Evolutionary conservation across 2,888 invertebrate genomes (phyloP), one percentile per base, ranked within the genome.

Genomic region (Xanthostigma xanthostigma): DNA sequence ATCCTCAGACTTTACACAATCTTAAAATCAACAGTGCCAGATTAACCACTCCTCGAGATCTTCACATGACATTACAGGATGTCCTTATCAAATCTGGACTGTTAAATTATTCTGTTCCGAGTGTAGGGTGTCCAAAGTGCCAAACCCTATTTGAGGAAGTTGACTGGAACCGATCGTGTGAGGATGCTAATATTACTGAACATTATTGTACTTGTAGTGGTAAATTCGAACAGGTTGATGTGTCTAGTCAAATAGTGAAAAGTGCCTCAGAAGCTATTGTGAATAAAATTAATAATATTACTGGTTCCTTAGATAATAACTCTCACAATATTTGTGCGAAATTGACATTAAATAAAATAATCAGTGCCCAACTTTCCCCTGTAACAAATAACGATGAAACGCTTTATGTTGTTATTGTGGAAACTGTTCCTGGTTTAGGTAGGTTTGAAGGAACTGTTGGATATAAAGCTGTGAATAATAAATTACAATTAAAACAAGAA

Each of bases 131-230:
- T 59, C 71, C 76, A 0, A 73, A 68, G 3, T 86, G 87, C 58
- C 74, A 73, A 50, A 80, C 79, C 48, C 58, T 87, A 46, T 76
- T 88, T 46, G 61, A 67, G 38, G 68, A 72, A 35, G 71, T 82
- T 2, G 71, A 73, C 11, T 62, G 62, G 36, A 74, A 75, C 51
- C 72, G 88, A 27, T 78, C 79, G 2, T 89, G 88, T 58, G 66
- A 68, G 37, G 79, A 85, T 49, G 79, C 76, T 6, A 74, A 74
- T 1, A 78, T 89, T 46, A 71, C 73, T 9, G 72, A 77, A 39
- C 84, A 85, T 59, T 87, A 86, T 86, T 87, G 87, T 61, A 79
- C 82, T 49, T 88, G 87, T 58, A 73, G 77, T 48, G 75, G 76
- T 27, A 27, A 27, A 27, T 75, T 80, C 56, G 67, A 71, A 53